Evolutionary conservation across 1,140 invertebrate species (phyloP).

Genomic region (Pseudomyrmex sp.): DNA sequence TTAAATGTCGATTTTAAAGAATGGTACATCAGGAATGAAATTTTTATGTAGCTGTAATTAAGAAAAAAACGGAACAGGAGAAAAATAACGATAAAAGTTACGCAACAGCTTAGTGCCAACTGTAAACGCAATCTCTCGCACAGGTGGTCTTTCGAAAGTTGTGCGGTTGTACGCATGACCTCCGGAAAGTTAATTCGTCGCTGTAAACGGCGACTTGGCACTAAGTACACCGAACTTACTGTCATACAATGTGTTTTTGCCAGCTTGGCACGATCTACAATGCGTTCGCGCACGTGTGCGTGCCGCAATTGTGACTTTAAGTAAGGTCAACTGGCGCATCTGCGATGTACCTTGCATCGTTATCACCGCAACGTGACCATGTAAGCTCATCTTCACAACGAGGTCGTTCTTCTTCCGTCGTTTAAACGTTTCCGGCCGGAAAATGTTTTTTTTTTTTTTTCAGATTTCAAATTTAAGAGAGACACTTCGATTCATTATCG

Average conservation of each 20-base stretch:
- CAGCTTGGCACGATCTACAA: slow-evolving; percentile 20
- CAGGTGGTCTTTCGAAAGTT: neutral
- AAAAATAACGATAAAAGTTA: neutral
- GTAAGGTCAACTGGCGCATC: slow-evolving; percentile 76
- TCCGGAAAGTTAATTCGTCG: neutral
- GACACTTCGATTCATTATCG: neutral
- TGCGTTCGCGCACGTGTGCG: slow-evolving; percentile 14
- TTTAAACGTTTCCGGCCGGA: neutral
- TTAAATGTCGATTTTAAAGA: neutral
- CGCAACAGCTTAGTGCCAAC: neutral
- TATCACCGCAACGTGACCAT: neutral
- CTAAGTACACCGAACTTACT: slow-evolving; percentile 63
- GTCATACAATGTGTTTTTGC: slow-evolving; percentile 26
- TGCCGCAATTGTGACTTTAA: slow-evolving; percentile 72
- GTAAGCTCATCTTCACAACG: slow-evolving; percentile 14
- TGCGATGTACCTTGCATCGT: slow-evolving; percentile 44
- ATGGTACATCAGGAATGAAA: neutral
- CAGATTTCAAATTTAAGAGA: neutral
- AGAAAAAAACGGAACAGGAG: neutral
- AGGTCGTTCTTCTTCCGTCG: slow-evolving; percentile 9
- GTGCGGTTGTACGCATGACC: neutral
- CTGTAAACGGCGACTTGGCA: slow-evolving; percentile 53
- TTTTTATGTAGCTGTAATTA: neutral
- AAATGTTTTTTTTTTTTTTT: neutral
- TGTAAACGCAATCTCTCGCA: neutral